A percentile compares a stretch with the other conserved stretches of the same genome.
Conservation (phyloP, 2,113 vertebrate species). For the Pterocles burchelli region DNA sequence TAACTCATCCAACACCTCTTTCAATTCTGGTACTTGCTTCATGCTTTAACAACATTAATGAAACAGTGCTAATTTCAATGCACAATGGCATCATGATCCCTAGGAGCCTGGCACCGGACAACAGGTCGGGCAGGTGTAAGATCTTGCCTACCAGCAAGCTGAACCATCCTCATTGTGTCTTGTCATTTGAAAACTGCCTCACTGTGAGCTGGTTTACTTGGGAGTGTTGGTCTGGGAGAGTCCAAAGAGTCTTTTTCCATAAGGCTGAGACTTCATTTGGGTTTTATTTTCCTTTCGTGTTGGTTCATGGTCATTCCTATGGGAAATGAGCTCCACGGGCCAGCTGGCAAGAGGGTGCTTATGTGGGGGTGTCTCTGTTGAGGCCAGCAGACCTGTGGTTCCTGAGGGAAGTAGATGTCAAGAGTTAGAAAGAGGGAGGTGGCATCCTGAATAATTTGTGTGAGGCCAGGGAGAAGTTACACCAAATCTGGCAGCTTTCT, state of each 20-base stretch:
- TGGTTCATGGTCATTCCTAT: background rate
- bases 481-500: background rate
- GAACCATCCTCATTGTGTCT: background rate
- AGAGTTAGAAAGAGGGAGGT: background rate
- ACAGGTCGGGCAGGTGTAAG: background rate
- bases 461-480: background rate
- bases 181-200: background rate
- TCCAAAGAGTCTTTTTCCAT: background rate
- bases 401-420: background rate
- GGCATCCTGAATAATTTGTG: background rate
- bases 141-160: background rate
- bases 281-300: background rate
- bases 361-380: accelerated
- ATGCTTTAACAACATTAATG: background rate
- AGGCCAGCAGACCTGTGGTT: background rate
- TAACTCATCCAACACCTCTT: background rate
- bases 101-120: background rate
- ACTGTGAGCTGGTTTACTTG: background rate
- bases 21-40: background rate
- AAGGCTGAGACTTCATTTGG: accelerated
- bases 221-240: background rate
- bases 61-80: background rate
- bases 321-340: background rate
- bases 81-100: background rate
- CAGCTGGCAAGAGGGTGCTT: background rate